phyloP scores from a whole-genome alignment of 2,797 vertebrate genomes.

The Acanthornis magna region DNA sequence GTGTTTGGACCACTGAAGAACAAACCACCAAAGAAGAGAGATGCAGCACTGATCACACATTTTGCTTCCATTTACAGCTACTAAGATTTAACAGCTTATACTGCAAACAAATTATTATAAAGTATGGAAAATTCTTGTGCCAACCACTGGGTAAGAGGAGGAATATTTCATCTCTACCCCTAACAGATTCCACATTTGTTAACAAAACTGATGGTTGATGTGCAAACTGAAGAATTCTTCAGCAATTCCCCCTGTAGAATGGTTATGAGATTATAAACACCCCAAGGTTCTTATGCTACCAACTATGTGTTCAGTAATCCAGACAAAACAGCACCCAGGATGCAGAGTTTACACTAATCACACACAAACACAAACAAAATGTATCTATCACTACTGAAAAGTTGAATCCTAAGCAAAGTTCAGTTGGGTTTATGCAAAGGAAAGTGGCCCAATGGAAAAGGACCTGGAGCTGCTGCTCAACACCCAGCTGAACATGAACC shows the following conservation, averaged over 20 bases:
- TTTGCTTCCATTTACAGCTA: not conserved
- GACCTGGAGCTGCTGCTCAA: not conserved
- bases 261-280: not conserved
- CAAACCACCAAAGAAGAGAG: not conserved
- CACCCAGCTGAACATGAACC: not conserved
- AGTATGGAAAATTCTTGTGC: not conserved
- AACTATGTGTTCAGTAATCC: not conserved
- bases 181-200: not conserved
- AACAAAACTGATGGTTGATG: not conserved
- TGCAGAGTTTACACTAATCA: not conserved
- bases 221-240: not conserved
- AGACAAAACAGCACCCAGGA: not conserved
- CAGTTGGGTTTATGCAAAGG: not conserved
- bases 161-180: not conserved
- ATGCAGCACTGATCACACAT: not conserved
- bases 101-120: not conserved
- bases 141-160: not conserved
- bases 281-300: not conserved
- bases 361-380: not conserved
- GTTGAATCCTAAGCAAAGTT: not conserved
- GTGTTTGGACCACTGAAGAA: not conserved
- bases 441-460: not conserved
- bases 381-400: not conserved
- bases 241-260: not conserved
- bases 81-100: not conserved